These are phyloP conservation scores for Mongoloraphidia duomilia DNA, from an alignment of 2,888 invertebrate genomes.

Conservation along the genomic window DNA sequence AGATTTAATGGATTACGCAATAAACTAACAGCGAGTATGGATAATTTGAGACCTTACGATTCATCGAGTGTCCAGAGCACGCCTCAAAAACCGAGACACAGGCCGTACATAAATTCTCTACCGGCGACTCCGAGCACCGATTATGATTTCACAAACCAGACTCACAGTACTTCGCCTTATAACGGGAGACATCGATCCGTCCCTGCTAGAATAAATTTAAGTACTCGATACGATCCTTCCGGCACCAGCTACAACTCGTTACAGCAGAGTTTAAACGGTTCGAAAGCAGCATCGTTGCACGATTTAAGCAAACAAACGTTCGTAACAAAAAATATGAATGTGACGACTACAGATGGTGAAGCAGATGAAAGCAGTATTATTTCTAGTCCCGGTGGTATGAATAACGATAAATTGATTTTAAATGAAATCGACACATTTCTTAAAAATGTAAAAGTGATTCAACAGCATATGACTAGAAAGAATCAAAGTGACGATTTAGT, in stretches of 20 bases:
- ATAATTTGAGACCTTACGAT: constrained; percentile 1
- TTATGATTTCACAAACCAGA: neutral
- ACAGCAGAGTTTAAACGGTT: neutral
- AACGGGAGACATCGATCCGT: too few species aligned
- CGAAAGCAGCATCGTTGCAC: too few species aligned
- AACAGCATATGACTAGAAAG: constrained; percentile 10
- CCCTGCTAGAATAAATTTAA: neutral
- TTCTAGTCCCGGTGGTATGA: constrained; percentile 7
- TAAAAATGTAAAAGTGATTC: constrained; percentile 24
- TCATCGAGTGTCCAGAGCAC: constrained; percentile 24
- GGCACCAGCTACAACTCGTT: constrained; percentile 3
- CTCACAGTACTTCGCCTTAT: neutral
- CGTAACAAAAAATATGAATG: too few species aligned
- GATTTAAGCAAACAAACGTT: too few species aligned
- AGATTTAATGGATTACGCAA: neutral
- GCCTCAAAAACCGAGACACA: constrained; percentile 25
- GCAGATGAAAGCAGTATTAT: constrained; percentile 12
- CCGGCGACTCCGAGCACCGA: constrained; percentile 23
- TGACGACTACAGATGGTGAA: constrained; percentile 10
- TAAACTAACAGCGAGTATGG: neutral
- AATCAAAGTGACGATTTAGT: neutral
- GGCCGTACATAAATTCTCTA: constrained; percentile 22
- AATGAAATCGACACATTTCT: constrained; percentile 26
- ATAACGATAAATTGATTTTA: constrained; percentile 11
- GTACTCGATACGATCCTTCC: constrained; percentile 4